Percentiles rank a stretch among this genome's conserved stretches.
Conservation (phyloP, 2,113 vertebrate genomes). For the Diadophis punctatus region DNA sequence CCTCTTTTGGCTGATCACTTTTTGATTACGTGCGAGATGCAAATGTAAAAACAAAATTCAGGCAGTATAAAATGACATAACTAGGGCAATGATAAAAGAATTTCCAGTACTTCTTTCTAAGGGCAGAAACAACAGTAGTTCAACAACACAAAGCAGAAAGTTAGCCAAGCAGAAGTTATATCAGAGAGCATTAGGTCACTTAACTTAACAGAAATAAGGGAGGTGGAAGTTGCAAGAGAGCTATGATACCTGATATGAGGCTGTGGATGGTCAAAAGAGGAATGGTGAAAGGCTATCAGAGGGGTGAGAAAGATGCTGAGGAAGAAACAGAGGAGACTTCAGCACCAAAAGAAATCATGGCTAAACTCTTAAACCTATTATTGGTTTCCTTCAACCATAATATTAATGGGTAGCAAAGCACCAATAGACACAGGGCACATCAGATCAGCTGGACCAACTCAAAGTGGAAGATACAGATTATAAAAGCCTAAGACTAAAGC, state of each 20-base stretch:
- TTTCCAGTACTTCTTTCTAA: neutral
- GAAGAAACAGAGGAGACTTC: conserved; percentile 70
- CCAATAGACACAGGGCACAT: neutral
- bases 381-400: neutral
- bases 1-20: conserved; percentile 5
- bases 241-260: conserved; percentile 82
- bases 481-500: neutral
- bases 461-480: neutral
- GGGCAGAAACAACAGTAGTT: conserved; percentile 27
- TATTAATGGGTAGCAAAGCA: neutral
- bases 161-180: conserved; percentile 42
- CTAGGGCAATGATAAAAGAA: conserved; percentile 10
- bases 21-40: neutral
- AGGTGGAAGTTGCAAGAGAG: conserved; percentile 45
- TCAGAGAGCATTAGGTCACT: conserved; percentile 23
- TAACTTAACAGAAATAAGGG: conserved; percentile 43
- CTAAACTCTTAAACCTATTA: neutral
- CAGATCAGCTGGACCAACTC: neutral
- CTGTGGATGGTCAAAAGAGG: conserved; percentile 88
- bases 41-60: neutral
- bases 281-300: conserved; percentile 98
- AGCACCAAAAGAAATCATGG: conserved; percentile 30
- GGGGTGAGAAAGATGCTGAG: conserved; percentile 89
- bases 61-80: neutral
- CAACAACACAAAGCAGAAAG: neutral